phyloP scores from a whole-genome alignment of 92 coral and sea anemone genomes.

The Paragorgia papillata region DNA sequence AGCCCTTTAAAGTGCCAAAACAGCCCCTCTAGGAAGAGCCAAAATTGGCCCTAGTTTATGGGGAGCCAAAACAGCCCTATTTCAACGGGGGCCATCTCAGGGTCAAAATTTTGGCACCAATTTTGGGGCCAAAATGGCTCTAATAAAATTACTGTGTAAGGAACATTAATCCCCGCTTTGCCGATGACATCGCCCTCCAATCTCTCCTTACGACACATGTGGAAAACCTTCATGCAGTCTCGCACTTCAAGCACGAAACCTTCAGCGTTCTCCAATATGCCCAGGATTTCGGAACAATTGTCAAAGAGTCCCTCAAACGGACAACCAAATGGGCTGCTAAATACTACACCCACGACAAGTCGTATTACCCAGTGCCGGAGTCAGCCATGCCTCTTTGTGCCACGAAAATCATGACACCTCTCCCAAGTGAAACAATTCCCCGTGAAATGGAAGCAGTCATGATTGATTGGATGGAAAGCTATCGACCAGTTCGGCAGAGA shows the following conservation, averaged over 20 bases:
- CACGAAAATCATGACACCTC: slow-evolving; percentile 37
- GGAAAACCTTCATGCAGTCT: slow-evolving; percentile 70
- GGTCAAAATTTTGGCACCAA: too few species aligned
- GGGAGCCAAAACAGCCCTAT: too few species aligned
- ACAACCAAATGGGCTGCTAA: slow-evolving; percentile 60
- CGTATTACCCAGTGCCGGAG: slow-evolving; percentile 47
- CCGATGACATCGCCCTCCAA: slow-evolving; percentile 37
- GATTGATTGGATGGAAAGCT: slow-evolving; percentile 29
- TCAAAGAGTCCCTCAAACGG: slow-evolving; percentile 68
- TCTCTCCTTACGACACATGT: slow-evolving; percentile 65
- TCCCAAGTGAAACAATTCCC: slow-evolving; percentile 24
- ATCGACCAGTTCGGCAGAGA: slow-evolving; percentile 49
- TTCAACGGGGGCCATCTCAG: too few species aligned
- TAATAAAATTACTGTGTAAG: too few species aligned
- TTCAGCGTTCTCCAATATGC: slow-evolving; percentile 71
- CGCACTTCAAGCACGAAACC: slow-evolving; percentile 70
- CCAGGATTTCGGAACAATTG: slow-evolving; percentile 61
- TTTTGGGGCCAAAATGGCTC: too few species aligned
- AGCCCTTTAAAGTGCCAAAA: too few species aligned
- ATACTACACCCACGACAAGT: slow-evolving; percentile 47
- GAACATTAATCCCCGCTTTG: slow-evolving; percentile 46
- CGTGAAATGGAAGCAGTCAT: slow-evolving; percentile 35
- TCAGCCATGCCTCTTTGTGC: slow-evolving; percentile 38
- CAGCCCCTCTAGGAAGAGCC: too few species aligned
- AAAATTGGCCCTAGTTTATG: too few species aligned